Conservation (phyloP, 2,797 vertebrate genomes). For the Acrossocheilus wenchowensis region DNA sequence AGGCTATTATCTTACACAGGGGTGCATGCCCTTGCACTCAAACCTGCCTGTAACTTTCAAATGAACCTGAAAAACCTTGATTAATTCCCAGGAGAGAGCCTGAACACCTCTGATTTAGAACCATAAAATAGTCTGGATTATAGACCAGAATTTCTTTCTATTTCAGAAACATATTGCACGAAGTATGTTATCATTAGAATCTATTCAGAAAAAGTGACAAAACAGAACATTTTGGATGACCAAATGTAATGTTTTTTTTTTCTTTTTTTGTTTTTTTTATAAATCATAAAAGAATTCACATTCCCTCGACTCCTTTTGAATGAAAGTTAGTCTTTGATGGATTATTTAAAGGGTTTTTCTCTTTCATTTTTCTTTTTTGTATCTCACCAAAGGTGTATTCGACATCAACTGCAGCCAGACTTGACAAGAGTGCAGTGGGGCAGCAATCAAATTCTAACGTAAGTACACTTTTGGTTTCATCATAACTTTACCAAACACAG, state of each 20-base stretch:
- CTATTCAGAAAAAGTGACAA: neutral
- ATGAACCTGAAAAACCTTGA: constrained; percentile 5
- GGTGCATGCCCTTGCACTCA: neutral
- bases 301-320: neutral
- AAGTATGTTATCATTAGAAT: constrained; percentile 10
- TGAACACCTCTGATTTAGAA: neutral
- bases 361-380: neutral
- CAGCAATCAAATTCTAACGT: too few relatives aligned
- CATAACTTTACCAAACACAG: neutral
- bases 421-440: neutral
- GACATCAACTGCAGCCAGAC: too few relatives aligned
- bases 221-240: neutral
- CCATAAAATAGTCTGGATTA: neutral
- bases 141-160: neutral
- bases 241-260: neutral
- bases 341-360: neutral
- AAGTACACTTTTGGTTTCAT: neutral
- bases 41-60: neutral
- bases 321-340: neutral
- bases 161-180: neutral
- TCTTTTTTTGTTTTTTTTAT: neutral
- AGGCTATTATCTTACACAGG: constrained; percentile 1
- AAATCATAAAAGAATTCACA: neutral
- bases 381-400: neutral
- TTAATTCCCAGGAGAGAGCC: neutral